Base-by-base conservation (phyloP, 2,888 invertebrate species). In the Anticlea derivata region DNA sequence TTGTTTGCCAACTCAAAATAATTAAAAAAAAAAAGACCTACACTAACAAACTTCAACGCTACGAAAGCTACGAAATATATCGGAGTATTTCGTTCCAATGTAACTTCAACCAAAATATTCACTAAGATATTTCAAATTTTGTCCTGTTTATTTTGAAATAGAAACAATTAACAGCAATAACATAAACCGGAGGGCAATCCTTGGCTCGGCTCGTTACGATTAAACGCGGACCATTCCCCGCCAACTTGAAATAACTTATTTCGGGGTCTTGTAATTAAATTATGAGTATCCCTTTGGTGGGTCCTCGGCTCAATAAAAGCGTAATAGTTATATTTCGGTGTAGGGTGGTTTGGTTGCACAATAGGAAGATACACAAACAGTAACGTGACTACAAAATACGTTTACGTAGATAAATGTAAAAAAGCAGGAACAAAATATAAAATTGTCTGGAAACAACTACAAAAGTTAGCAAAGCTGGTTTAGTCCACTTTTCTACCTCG, bases 281-380 rank as follows among this genome's bases (percentile, higher is more conserved):
- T 86, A 86, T 79, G 80, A 84, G 78, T 75, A 82, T 85, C 86
- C 84, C 82, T 83, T 84, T 81, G 76, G 78, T 77, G 78, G 77
- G 83, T 75, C 77, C 77, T 78, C 79, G 73, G 83, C 85, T 84
- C 81, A 86, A 86, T 87, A 87, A 88, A 85, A 80, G 81, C 83
- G 79, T 84, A 85, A 86, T 87, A 84, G 85, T 84, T 85, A 83
- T 86, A 83, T 82, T 80, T 79, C 70, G 71, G 65, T 70, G 66
- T 77, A 75, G 82, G 82, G 81, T 63, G 65, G 69, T 64, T 68
- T 71, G 74, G 79, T 74, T 74, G 75, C 75, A 52, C 51, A 43
- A 40, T 51, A 33, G 1, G 30, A 8, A 40, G 20, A 29, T 20
- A 8, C 5, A 24, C 17, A 38, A 43, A 7, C 43, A 50, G 50